Base-by-base conservation (phyloP, 2,797 vertebrate species). In the Naso thynnoides region DNA sequence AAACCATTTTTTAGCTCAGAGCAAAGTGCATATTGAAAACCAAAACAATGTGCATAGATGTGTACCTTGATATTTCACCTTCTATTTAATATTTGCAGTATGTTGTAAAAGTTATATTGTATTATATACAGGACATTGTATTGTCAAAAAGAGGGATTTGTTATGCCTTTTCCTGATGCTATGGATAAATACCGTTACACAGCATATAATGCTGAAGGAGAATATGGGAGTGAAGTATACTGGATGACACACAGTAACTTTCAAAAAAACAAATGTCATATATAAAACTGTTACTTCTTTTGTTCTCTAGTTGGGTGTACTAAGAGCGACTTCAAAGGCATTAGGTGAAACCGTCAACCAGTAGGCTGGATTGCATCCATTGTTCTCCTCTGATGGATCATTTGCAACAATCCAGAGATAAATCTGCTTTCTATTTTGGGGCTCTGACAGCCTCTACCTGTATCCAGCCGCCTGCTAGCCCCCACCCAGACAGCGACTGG, bases 371-470 rank as follows among this genome's bases (percentile, higher is more conserved):
- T 76, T 81, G 77, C 86, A 89, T 89, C 81, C 82, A 88, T 88
- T 84, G 78, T 87, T 89, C 83, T 82, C 48, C 66, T 81, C 80
- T 90, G 90, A 91, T 87, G 82, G 89, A 88, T 89, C 84, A 92
- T 93, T 92, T 91, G 88, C 88, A 90, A 89, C 85, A 87, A 90
- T 80, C 85, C 82, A 78, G 76, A 86, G 89, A 92, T 91, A 89
- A 92, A 93, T 93, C 84, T 88, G 84, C 64, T 58, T 85, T 88
- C 91, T 93, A 92, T 93, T 92, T 93, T 90, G 83, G 90, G 91
- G 73, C 49, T 79, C 68, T 84, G 89, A 89, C 91, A 86, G 83
- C 79, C 77, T 87, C 85, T 92, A 92, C 91, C 91, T 92, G 91
- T 82, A 89, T 84, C 76, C 88, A 84, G 83, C 90, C 82, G 83